Evolutionary conservation across 2,113 vertebrate genomes (phyloP).

Genomic region (Motacilla alba): DNA sequence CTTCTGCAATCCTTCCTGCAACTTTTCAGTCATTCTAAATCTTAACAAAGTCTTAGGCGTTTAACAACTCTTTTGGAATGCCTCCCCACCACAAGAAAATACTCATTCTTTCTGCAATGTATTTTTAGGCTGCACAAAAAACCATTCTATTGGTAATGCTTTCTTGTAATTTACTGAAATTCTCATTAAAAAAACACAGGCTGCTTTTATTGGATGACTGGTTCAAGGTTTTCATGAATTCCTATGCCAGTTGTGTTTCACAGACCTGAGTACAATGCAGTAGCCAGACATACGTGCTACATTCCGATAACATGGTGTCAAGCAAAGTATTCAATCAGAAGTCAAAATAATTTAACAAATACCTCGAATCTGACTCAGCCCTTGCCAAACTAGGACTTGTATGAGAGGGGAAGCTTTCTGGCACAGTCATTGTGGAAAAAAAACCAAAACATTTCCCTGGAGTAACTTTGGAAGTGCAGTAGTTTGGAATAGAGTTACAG

Average conservation of each 20-base stretch:
- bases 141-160: not conserved
- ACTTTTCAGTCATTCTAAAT: not conserved
- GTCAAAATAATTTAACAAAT: not conserved
- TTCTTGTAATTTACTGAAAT: not conserved
- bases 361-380: not conserved
- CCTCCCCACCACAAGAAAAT: not conserved
- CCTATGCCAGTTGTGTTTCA: not conserved
- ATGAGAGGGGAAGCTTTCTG: not conserved
- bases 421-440: not conserved
- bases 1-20: not conserved
- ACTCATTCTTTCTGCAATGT: not conserved
- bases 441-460: accelerated
- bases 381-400: not conserved
- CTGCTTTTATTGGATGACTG: not conserved
- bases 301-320: not conserved
- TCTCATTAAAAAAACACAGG: not conserved
- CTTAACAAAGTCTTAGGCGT: not conserved
- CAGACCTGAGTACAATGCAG: not conserved
- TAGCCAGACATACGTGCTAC: accelerated
- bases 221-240: not conserved
- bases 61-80: not conserved
- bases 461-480: not conserved
- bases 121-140: conserved; percentile 18
- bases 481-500: not conserved
- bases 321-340: not conserved